Percentiles rank a stretch among this genome's conserved stretches.
Conservation (phyloP, 2,797 vertebrate genomes). For the Clarias pachynema region DNA sequence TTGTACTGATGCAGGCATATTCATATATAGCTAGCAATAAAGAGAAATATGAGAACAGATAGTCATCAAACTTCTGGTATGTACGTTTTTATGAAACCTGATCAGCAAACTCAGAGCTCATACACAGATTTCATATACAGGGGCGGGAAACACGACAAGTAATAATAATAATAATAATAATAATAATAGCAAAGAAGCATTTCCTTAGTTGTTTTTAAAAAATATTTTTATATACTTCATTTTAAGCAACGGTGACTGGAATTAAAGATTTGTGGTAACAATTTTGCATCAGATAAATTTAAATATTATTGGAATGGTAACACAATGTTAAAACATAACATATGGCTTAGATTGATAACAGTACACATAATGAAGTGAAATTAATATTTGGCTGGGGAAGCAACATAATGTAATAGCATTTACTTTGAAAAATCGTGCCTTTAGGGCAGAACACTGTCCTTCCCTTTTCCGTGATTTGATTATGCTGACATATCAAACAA, state of each 20-base stretch:
- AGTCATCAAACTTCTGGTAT: background rate
- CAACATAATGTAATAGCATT: constrained; percentile 52
- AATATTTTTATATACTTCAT: background rate
- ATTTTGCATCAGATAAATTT: constrained; percentile 9
- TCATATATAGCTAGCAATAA: constrained; percentile 2
- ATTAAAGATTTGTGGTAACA: background rate
- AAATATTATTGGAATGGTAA: constrained; percentile 26
- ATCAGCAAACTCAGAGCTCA: background rate
- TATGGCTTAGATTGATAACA: constrained; percentile 34
- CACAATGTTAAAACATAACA: background rate
- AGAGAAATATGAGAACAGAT: background rate
- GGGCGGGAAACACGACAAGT: background rate
- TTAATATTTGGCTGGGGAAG: constrained; percentile 17
- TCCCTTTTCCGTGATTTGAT: constrained; percentile 52
- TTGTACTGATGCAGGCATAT: background rate
- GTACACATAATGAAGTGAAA: constrained; percentile 26
- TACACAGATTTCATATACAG: background rate
- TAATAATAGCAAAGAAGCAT: background rate
- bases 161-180: background rate
- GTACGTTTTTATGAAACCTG: background rate
- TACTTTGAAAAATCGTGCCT: constrained; percentile 54
- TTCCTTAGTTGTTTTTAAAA: background rate
- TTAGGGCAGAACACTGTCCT: constrained; percentile 47
- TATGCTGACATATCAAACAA: constrained; percentile 53
- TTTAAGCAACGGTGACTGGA: background rate